These are phyloP conservation scores for Chaetorhynchus papuensis DNA, from an alignment of 2,113 vertebrate genomes.

Conservation along the genomic window DNA sequence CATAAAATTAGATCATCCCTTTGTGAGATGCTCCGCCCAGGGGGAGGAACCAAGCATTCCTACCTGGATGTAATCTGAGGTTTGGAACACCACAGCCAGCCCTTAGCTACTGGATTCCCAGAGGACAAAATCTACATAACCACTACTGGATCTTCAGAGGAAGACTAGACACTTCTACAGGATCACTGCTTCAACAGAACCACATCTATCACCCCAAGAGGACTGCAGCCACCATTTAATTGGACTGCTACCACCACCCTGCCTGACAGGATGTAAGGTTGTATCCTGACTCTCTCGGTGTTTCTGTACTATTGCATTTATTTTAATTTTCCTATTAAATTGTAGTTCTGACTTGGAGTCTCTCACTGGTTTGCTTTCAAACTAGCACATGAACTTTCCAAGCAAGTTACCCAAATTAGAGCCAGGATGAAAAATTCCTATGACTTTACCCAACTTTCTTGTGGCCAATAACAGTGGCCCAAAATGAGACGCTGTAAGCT, in stretches of 20 bases:
- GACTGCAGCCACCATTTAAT: background rate
- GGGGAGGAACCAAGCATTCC: background rate
- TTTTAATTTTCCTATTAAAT: background rate
- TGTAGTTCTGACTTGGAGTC: background rate
- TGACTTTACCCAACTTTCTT: background rate
- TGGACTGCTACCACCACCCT: background rate
- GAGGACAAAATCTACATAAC: background rate
- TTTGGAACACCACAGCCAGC: background rate
- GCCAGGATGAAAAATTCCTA: background rate
- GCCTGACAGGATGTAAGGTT: background rate
- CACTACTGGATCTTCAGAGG: background rate
- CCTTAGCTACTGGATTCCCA: background rate
- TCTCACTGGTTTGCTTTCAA: background rate
- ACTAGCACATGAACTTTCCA: background rate
- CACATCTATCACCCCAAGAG: background rate
- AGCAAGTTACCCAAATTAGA: background rate
- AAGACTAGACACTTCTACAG: background rate
- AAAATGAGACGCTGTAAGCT: background rate
- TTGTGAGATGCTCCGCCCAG: background rate
- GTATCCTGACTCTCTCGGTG: background rate
- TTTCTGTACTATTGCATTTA: background rate
- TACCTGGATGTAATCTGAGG: background rate
- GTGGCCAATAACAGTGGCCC: too few species aligned
- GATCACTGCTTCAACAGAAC: background rate
- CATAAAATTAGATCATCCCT: background rate